Evolutionary conservation across 2,113 vertebrate species (phyloP), one percentile per base, ranked within the genome.

Genomic region (Oreochromis tanganicae): DNA sequence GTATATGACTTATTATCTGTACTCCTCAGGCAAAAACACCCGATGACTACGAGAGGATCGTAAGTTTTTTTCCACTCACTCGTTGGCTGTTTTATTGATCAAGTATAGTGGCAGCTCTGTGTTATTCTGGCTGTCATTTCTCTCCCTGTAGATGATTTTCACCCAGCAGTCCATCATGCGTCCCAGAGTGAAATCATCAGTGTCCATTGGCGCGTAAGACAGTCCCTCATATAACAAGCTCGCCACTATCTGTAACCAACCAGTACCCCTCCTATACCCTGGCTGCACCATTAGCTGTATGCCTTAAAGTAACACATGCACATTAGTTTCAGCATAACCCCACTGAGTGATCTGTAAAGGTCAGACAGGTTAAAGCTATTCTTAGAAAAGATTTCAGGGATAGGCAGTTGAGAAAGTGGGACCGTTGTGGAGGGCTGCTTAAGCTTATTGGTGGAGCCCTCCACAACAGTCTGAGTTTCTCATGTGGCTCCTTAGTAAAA

Each of bases 181-280:
- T 88, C 97, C 98, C 92, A 97, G 97, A 50, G 98, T 99, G 91
- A 99, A 99, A 94, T 99, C 98, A 29, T 99, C 99, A 0, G 98
- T 99, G 93, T 99, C 99, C 52, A 95, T 99, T 1, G 97, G 97
- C 93, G 98, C 97, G 99, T 99, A 97, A 91, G 99, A 92, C 80
- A 52, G 43, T 89, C 78, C 11, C 14, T 85, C 36, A 32, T 85
- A 29, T 83, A 66, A 46, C 1, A 38, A 19, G 7, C 46, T 29
- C 4, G 27, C 14, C 29, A 36, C 13, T 78, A 41, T 75, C 34
- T 84, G 17, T 48, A 46, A 43, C 46, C 34, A n/a, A 50, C 32
- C 59, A 14, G 32, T 52, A 34, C 14, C 34, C 19, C 81, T 14
- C 4, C 68, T 7, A 17, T 75, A 66, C 61, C 57, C 43, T 34